Evolutionary conservation across 1,140 invertebrate species (phyloP).

Genomic region (Drosophila quadrilineata): DNA sequence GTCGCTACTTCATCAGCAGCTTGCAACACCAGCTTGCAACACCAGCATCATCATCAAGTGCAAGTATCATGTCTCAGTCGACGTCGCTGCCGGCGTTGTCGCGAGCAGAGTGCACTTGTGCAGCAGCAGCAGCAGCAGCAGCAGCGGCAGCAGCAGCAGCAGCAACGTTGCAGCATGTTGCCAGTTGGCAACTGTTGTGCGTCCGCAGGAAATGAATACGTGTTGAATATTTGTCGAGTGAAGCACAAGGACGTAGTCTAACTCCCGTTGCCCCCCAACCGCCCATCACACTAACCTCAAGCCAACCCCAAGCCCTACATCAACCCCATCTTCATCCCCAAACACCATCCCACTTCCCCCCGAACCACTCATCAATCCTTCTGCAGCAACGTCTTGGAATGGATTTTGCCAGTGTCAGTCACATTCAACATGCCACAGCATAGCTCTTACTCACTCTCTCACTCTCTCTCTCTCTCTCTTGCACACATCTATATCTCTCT

Average conservation of each 20-base stretch:
- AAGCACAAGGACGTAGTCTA: constrained; percentile 67
- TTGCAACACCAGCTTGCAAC: too few species aligned
- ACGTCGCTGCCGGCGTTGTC: constrained; percentile 8
- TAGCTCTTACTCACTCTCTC: too few species aligned
- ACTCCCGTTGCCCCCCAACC: neutral
- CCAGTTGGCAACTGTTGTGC: constrained; percentile 68
- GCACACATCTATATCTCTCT: too few species aligned
- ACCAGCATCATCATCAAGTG: constrained; percentile 69
- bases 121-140: too few species aligned
- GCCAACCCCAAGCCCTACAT: neutral
- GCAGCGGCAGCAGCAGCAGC: too few species aligned
- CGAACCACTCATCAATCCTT: too few species aligned
- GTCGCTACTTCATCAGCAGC: constrained; percentile 78
- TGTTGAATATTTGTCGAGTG: constrained; percentile 79
- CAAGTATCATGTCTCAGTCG: constrained; percentile 49
- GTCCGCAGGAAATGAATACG: constrained; percentile 78
- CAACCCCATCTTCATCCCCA: neutral
- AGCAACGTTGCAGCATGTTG: constrained; percentile 63
- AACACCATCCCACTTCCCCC: too few species aligned
- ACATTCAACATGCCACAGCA: constrained; percentile 42
- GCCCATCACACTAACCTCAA: neutral
- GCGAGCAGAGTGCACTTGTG: constrained; percentile 58
- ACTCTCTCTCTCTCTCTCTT: too few species aligned
- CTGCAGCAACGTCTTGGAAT: constrained; percentile 16
- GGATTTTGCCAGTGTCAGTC: constrained; percentile 31